phyloP scores from a whole-genome alignment of 1,140 invertebrate species.

The Macrobrachium rosenbergii region DNA sequence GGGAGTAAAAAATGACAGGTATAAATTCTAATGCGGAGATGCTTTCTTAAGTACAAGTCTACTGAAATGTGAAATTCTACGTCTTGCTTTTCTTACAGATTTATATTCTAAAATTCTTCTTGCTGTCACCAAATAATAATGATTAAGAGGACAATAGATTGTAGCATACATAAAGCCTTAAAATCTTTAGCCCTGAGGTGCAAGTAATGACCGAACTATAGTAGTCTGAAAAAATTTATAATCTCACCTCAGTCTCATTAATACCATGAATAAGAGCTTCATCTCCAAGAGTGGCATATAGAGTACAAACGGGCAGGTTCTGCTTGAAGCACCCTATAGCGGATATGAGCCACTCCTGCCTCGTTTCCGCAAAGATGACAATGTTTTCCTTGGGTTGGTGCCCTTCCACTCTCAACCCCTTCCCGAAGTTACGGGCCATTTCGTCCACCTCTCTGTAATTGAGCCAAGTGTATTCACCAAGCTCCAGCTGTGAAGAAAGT shows the following conservation, averaged over 20 bases:
- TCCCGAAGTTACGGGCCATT: constrained; percentile 82
- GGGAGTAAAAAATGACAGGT: no score
- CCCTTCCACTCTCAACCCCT: constrained; percentile 79
- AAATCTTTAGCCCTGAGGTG: no score
- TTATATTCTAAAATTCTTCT: no score
- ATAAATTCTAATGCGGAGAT: no score
- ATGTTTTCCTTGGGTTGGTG: constrained; percentile 80
- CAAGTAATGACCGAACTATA: no score
- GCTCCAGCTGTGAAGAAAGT: constrained; percentile 74
- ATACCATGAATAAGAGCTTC: constrained; percentile 96
- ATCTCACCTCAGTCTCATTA: constrained; percentile 91
- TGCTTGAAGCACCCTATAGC: constrained; percentile 95
- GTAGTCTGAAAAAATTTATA: no score
- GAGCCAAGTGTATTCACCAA: constrained; percentile 95
- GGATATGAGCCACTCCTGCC: constrained; percentile 96
- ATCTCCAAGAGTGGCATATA: constrained; percentile 96
- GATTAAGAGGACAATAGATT: no score
- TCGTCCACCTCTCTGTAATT: constrained; percentile 85
- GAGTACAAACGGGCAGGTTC: constrained; percentile 91
- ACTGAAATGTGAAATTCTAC: no score
- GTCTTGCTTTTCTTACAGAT: no score
- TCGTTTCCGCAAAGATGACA: constrained; percentile 96
- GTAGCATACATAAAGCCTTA: no score
- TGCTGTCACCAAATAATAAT: no score
- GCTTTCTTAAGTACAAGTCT: no score